Evolutionary conservation across 1,140 invertebrate genomes (phyloP), one percentile per base, ranked within the genome.

Genomic region (Drosophila tristis): DNA sequence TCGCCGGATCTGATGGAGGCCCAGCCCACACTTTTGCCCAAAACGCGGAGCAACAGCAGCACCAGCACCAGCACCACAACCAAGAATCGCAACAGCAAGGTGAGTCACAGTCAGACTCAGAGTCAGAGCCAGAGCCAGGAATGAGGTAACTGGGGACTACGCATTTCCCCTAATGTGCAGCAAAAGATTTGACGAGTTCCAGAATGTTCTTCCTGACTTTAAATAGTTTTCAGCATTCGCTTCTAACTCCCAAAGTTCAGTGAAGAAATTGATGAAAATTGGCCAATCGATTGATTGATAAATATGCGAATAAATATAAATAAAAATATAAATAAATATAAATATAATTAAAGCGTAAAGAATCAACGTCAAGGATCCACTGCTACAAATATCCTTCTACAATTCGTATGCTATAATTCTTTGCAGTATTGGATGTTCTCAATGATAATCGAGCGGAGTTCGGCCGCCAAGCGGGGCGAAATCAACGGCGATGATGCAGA

Each of bases 401-500:
- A 13, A 13, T 13, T 53, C 9, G 20, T 11, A 1, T 29, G 20
- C 0, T 11, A 2, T 16, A 5, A 4, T 15, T 29, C 9, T 39
- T 59, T 25, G 2, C 65, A 91, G 90, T 86, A 90, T 56, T 90
- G 90, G 84, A 90, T 91, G 85, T 78, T 91, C 65, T 91, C 90
- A 16, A 90, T 91, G 90, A 91, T 91, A 74, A 91, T 91, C 58
- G 90, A 91, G 56, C 84, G 87, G 5, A 81, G 76, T 39, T 59
- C 54, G 0, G 82, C 79, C 53, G 65, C 72, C 70, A 91, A 87
- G 66, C 71, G 79, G 13, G 57, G 66, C 42, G 86, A 91, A 72
- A 86, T 89, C 56, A 63, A 60, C 39, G 74, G 68, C 9, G 92
- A 92, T 64, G 74, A 89, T 54, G 80, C 65, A n/a, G 93, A 94